Conservation (phyloP, 1,140 invertebrate species). For the Kradibia gibbosae region DNA sequence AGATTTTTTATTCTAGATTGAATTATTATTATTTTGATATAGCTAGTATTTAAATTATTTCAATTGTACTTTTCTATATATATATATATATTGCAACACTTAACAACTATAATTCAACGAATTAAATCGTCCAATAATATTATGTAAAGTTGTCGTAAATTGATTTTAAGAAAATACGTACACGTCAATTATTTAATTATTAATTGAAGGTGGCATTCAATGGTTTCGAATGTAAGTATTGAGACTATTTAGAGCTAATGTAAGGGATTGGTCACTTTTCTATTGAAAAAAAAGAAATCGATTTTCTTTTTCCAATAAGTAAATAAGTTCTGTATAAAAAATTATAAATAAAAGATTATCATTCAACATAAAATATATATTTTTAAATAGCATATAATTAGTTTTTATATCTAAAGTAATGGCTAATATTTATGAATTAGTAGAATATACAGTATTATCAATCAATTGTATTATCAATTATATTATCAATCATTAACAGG, state of each 20-base stretch:
- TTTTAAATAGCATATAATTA: too few relatives aligned
- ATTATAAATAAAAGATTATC: too few relatives aligned
- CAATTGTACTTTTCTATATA: not conserved
- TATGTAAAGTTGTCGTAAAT: constrained; percentile 31
- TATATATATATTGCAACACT: not conserved
- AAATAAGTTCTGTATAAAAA: too few relatives aligned
- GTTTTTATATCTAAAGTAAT: too few relatives aligned
- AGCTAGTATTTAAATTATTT: not conserved
- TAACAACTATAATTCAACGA: not conserved
- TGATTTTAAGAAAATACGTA: constrained; percentile 40
- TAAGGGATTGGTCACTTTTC: not conserved
- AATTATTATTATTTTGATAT: not conserved
- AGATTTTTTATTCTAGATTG: too few relatives aligned
- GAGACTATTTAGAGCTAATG: not conserved
- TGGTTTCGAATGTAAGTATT: not conserved
- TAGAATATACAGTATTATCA: too few relatives aligned
- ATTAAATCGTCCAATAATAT: constrained; percentile 17
- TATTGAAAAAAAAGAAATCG: not conserved
- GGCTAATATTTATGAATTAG: too few relatives aligned
- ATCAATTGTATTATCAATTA: too few relatives aligned
- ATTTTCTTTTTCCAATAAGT: too few relatives aligned
- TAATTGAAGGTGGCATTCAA: not conserved
- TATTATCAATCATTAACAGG: too few relatives aligned
- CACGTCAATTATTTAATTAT: constrained; percentile 39
- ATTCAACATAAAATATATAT: too few relatives aligned